Percentiles rank a stretch among this genome's conserved stretches.
Conservation (phyloP, 2,113 vertebrate species). For the Sinosuthora webbiana region DNA sequence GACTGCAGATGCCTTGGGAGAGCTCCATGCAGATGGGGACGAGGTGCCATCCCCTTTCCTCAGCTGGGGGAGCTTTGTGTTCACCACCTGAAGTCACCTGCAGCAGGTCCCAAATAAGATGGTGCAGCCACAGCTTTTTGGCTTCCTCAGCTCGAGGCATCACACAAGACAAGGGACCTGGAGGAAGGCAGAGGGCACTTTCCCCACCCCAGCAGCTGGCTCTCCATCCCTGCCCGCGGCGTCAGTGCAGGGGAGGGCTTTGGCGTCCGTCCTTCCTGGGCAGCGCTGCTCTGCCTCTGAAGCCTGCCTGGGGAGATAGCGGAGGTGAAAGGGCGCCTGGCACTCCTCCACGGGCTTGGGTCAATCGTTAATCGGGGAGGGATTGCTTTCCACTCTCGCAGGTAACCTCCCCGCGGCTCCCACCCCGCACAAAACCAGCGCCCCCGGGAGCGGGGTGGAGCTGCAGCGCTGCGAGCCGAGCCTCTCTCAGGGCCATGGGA, state of each 20-base stretch:
- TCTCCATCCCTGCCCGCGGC: not conserved
- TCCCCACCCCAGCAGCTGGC: not conserved
- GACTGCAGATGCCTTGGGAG: not conserved
- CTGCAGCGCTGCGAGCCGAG: not conserved
- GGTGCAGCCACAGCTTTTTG: not conserved
- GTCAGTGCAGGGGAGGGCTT: constrained; percentile 7
- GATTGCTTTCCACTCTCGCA: constrained; percentile 29
- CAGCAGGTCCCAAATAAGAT: not conserved
- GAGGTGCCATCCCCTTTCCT: not conserved
- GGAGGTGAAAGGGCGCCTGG: constrained; percentile 55
- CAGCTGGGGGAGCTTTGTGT: not conserved
- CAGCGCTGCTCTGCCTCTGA: not conserved
- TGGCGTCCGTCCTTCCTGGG: constrained; percentile 7
- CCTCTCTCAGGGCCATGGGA: not conserved
- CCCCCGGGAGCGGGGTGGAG: not conserved
- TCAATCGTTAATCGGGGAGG: constrained; percentile 61
- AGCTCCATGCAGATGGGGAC: rapidly evolving
- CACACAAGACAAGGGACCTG: not conserved
- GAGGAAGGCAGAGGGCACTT: not conserved
- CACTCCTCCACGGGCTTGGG: not conserved
- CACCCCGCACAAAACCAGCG: constrained; percentile 43
- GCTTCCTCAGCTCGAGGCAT: not conserved
- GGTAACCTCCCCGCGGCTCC: constrained; percentile 31
- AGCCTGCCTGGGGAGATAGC: constrained; percentile 26
- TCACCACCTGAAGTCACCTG: not conserved